A percentile compares a stretch with the other conserved stretches of the same genome.
phyloP scores from a whole-genome alignment of 2,888 invertebrate species.

The Epinotia ramella region DNA sequence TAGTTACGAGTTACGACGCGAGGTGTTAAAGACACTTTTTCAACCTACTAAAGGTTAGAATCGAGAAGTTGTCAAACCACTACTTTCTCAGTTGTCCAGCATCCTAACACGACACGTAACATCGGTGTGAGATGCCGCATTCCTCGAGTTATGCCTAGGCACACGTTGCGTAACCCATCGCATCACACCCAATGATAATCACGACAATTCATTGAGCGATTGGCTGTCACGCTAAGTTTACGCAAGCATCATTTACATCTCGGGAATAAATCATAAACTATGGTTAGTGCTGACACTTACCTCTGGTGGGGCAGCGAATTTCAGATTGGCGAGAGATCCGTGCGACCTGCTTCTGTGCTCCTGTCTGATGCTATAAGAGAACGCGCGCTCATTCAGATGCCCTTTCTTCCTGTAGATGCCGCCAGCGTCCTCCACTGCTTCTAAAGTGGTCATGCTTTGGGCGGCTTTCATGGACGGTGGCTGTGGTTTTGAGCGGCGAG shows the following conservation, averaged over 20 bases:
- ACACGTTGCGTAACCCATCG: constrained; percentile 50
- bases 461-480: constrained; percentile 88
- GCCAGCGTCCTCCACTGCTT: constrained; percentile 86
- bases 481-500: constrained; percentile 87
- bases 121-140: constrained; percentile 23
- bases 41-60: constrained; percentile 10
- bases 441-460: constrained; percentile 88
- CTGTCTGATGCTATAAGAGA: constrained; percentile 96
- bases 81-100: constrained; percentile 31
- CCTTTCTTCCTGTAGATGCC: constrained; percentile 96
- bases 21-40: constrained; percentile 21
- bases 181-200: constrained; percentile 49
- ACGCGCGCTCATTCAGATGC: constrained; percentile 96
- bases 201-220: constrained; percentile 52
- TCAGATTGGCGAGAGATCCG: constrained; percentile 95
- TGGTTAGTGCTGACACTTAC: too few relatives aligned
- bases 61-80: constrained; percentile 21
- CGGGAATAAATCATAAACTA: constrained; percentile 16
- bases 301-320: constrained; percentile 92
- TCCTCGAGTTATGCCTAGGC: constrained; percentile 9
- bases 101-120: constrained; percentile 18
- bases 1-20: too few relatives aligned
- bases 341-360: constrained; percentile 97
- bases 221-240: constrained; percentile 54
- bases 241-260: constrained; percentile 40